These are phyloP conservation scores for Atherinomorus stipes DNA, from an alignment of 2,113 vertebrate genomes.

Conservation along the genomic window DNA sequence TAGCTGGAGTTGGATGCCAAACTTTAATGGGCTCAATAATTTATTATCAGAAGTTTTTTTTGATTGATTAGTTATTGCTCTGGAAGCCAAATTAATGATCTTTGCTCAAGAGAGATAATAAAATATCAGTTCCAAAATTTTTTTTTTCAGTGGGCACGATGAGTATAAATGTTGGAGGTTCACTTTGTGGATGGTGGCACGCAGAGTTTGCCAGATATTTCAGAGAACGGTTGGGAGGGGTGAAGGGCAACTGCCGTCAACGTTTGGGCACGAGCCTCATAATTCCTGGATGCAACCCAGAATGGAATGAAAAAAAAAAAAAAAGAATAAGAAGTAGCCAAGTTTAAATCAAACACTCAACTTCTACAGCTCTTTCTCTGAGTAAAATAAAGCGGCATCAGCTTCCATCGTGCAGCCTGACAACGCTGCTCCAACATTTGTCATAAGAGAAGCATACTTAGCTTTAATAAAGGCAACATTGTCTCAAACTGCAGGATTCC, in stretches of 20 bases:
- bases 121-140: too few relatives aligned
- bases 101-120: too few relatives aligned
- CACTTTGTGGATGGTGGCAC: constrained; percentile 1
- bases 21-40: constrained; percentile 11
- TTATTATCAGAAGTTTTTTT: constrained; percentile 10
- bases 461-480: constrained; percentile 74
- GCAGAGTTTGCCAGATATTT: constrained; percentile 6
- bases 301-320: constrained; percentile 3
- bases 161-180: neutral
- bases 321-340: constrained; percentile 24
- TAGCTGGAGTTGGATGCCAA: neutral
- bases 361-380: constrained; percentile 19
- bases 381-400: constrained; percentile 42
- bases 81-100: constrained; percentile 3
- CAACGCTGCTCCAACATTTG: constrained; percentile 38
- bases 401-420: constrained; percentile 6
- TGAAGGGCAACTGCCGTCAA: neutral
- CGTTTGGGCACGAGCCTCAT: neutral
- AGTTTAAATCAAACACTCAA: constrained; percentile 35
- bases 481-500: constrained; percentile 63
- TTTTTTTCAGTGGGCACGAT: neutral
- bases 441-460: constrained; percentile 58
- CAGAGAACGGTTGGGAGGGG: neutral
- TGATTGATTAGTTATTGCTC: neutral
- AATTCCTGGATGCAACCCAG: neutral